Evolutionary conservation across 2,888 invertebrate genomes (phyloP).

Genomic region (Kryphioiulus occultus): DNA sequence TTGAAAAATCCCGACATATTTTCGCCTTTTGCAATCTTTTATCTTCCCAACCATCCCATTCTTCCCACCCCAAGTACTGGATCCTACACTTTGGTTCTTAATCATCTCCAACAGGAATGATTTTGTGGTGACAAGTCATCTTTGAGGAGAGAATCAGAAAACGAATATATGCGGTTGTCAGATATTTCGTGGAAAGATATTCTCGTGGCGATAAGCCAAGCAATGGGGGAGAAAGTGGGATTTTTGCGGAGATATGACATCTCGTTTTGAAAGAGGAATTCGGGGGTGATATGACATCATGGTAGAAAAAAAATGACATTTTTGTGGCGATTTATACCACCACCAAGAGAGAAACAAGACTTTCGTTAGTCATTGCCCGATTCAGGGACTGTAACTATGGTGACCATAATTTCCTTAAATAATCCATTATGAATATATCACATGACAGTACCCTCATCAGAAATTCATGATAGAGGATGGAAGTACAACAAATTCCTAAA

Average conservation of each 20-base stretch:
- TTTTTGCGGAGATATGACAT: not conserved
- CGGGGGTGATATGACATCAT: slow-evolving; percentile 2
- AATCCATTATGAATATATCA: not conserved
- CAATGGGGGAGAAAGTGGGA: not conserved
- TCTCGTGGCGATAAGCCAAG: not conserved
- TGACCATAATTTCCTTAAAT: not conserved
- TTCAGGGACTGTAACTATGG: not conserved
- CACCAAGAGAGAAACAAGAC: not conserved
- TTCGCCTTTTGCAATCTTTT: no score
- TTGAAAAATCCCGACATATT: no score
- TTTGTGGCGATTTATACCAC: not conserved
- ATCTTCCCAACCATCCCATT: no score
- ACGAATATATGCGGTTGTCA: not conserved
- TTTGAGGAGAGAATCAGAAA: not conserved
- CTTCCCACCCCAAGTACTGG: no score
- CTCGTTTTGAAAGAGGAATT: not conserved
- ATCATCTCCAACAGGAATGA: not conserved
- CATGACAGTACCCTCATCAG: no score
- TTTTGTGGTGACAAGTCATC: not conserved
- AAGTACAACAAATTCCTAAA: no score
- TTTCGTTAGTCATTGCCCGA: not conserved
- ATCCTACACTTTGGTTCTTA: not conserved
- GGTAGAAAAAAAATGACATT: not conserved
- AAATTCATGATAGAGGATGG: no score
- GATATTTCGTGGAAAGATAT: not conserved